These are phyloP conservation scores for Lerista edwardsae DNA, from an alignment of 2,797 vertebrate species.

Conservation along the genomic window DNA sequence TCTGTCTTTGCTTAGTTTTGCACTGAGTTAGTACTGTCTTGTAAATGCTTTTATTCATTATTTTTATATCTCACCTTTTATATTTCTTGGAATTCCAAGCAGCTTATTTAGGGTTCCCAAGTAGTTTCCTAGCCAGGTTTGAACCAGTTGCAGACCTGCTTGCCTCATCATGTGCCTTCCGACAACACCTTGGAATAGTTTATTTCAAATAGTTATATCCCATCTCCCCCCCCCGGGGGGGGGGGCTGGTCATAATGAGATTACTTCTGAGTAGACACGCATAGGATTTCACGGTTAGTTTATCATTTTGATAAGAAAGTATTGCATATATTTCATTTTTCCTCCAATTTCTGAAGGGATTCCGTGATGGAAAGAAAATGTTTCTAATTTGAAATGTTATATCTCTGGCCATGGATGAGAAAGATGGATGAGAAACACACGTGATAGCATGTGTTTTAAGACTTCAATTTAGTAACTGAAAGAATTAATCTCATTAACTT, in stretches of 20 bases:
- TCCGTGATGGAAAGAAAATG: too few species aligned
- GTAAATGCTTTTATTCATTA: too few species aligned
- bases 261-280: too few species aligned
- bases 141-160: neutral
- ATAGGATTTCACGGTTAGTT: too few species aligned
- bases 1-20: neutral
- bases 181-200: too few species aligned
- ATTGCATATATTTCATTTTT: too few species aligned
- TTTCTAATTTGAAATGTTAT: neutral
- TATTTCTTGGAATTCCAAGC: neutral
- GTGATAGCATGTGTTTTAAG: constrained; percentile 18
- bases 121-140: neutral
- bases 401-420: neutral
- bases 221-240: too few species aligned
- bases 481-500: constrained; percentile 10
- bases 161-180: neutral
- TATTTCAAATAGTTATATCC: too few species aligned
- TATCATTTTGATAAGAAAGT: too few species aligned
- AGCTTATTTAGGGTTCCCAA: neutral
- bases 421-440: too few species aligned
- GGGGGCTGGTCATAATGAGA: too few species aligned
- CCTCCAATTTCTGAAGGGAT: too few species aligned
- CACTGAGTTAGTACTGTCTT: neutral
- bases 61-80: neutral
- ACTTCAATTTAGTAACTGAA: neutral